Evolutionary conservation across 2,888 invertebrate species (phyloP).

Genomic region (Rhodophaea formosa): DNA sequence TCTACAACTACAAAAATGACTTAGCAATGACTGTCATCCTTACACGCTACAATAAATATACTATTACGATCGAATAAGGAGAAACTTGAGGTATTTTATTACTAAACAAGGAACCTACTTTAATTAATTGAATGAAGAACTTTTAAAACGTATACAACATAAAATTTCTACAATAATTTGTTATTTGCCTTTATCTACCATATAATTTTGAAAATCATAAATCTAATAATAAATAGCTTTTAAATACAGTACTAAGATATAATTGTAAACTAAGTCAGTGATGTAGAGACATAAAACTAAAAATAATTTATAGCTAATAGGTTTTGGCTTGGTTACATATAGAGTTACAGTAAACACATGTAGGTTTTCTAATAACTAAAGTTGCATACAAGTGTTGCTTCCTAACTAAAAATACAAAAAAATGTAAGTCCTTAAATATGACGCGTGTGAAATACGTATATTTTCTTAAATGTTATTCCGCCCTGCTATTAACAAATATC

Average conservation of each 20-base stretch:
- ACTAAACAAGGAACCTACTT: slow-evolving; percentile 48
- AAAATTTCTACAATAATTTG: neutral
- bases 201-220: neutral
- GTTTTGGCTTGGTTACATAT: slow-evolving; percentile 40
- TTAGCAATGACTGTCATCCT: slow-evolving; percentile 66
- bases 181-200: neutral
- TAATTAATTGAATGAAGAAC: slow-evolving; percentile 29
- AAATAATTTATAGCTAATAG: slow-evolving; percentile 22
- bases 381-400: neutral
- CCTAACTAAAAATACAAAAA: neutral
- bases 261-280: slow-evolving; percentile 17
- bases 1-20: slow-evolving; percentile 71
- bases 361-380: neutral
- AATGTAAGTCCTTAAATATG: neutral
- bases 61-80: slow-evolving; percentile 42
- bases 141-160: neutral
- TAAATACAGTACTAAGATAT: neutral
- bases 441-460: neutral
- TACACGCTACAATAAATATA: slow-evolving; percentile 64
- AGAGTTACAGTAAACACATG: neutral
- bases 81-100: slow-evolving; percentile 60
- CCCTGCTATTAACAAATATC: no score
- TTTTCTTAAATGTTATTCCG: no score
- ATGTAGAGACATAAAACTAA: slow-evolving; percentile 19
- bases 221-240: slow-evolving; percentile 1